A percentile compares a stretch with the other conserved stretches of the same genome.
Conservation (phyloP, 92 coral and sea anemone species). For the Diadumene lineata region DNA sequence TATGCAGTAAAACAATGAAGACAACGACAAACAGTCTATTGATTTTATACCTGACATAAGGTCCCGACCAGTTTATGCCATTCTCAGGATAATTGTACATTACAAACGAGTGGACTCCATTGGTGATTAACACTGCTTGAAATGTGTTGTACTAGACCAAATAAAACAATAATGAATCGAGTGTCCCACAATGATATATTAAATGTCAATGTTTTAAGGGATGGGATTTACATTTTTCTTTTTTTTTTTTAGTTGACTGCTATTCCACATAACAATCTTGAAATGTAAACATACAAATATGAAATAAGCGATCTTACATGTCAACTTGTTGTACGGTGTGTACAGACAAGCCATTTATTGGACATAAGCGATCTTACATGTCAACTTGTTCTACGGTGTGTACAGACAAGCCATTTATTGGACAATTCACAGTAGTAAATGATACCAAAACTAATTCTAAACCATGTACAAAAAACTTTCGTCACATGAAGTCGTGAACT, state of each 20-base stretch:
- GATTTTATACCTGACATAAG: slow-evolving; percentile 30
- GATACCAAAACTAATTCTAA: too few species aligned
- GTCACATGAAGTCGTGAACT: too few species aligned
- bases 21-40: neutral
- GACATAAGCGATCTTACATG: too few species aligned
- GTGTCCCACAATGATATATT: neutral
- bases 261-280: too few species aligned
- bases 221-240: neutral
- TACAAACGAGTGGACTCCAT: slow-evolving; percentile 49
- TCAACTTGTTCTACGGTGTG: too few species aligned
- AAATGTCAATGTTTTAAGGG: neutral
- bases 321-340: too few species aligned
- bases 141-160: slow-evolving; percentile 55
- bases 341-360: too few species aligned
- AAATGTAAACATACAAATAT: too few species aligned
- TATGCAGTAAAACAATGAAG: neutral
- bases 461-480: too few species aligned
- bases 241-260: neutral
- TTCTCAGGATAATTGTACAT: slow-evolving; percentile 60
- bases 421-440: too few species aligned
- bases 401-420: too few species aligned
- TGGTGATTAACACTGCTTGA: slow-evolving; percentile 60
- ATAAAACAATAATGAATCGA: neutral
- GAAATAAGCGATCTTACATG: too few species aligned
- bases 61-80: slow-evolving; percentile 57